Base-by-base conservation (phyloP, 2,113 vertebrate species). In the Poeciliopsis turrubarensis region DNA sequence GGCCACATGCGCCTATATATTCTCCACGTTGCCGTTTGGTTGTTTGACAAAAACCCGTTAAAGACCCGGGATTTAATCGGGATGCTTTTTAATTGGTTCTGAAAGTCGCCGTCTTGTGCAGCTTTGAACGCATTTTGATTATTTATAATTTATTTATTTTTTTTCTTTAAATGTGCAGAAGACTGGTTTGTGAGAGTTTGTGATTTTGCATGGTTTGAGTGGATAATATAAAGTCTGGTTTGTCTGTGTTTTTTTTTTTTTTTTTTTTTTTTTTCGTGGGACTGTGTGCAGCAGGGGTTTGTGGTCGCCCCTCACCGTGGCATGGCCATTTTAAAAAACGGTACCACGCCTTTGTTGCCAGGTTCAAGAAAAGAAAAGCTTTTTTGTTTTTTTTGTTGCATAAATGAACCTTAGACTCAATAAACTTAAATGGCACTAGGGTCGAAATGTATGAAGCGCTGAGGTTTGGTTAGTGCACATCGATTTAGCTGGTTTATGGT, bases 331-430 rank as follows among this genome's bases (percentile, higher is more conserved):
- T 93, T 91, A 82, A 71, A 89, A 89, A 75, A 77, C 78, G 68
- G 78, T 74, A 94, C 94, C 94, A 95, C 94, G 92, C 94, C 94
- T 95, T 95, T 93, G 92, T 93, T 92, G 82, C 87, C 88, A 86
- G 87, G 57, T 89, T 86, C 75, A 75, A 80, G 81, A 80, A 78
- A 82, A 75, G 76, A 84, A 73, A 47, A 0, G 81, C 0, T 32
- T 32, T 34, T 31, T 3, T 31, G 3, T 31, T 31, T 31, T 31
- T 71, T 85, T 86, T 82, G 70, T 69, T 75, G 13, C 13, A 1
- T 25, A 13, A 39, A 19, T 30, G 4, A 2, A 8, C 0, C 1
- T 11, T 15, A 19, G 29, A 74, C 54, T 29, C 5, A 32, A 31
- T 5, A 3, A 0, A 12, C 32, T 65, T 0, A 12, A 41, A 57